Evolutionary conservation across 2,797 vertebrate species (phyloP), one percentile per base, ranked within the genome.

Genomic region (Manis crassicaudata): DNA sequence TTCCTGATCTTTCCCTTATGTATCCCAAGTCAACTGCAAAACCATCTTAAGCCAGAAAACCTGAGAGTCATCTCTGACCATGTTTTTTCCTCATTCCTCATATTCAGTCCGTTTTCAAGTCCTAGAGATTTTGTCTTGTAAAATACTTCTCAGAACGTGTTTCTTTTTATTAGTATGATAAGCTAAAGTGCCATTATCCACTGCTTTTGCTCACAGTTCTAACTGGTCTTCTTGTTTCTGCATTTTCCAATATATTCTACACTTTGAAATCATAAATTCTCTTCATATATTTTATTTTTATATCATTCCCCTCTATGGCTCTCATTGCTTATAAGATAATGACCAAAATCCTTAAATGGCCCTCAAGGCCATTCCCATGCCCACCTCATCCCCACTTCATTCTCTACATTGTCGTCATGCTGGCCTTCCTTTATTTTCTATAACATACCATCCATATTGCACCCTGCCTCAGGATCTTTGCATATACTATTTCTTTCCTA

Each of bases 401-500:
- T 81, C 32, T 80, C 62, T 46, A 23, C 13, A 58, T 43, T 87
- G 7, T 43, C 43, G 14, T 75, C 35, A 68, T 23, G 20, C 37
- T 73, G 25, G 54, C 40, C 76, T 77, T 80, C 29, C 73, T 82
- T 82, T 65, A 68, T 83, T 80, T 94, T 84, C 87, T 88, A 86
- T 23, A 89, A 60, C 12, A 23, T 27, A 35, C 25, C 16, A 35
- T 75, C 29, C 5, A 35, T 65, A 62, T 65, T 37, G 9, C 11
- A 58, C 65, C 54, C 46, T 88, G 21, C 21, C 77, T 92, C 46
- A n/a, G 29, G 46, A 46, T 4, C 5, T 82, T 86, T 72, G 63
- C 46, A 70, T 27, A 8, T 32, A 54, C 18, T 52, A 4, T 79
- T 72, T 86, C 20, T 56, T 25, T 62, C 21, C 72, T 87, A 35